Percentiles rank a stretch among this genome's conserved stretches.
phyloP scores from a whole-genome alignment of 1,140 invertebrate genomes.

The Hycleus cichorii region DNA sequence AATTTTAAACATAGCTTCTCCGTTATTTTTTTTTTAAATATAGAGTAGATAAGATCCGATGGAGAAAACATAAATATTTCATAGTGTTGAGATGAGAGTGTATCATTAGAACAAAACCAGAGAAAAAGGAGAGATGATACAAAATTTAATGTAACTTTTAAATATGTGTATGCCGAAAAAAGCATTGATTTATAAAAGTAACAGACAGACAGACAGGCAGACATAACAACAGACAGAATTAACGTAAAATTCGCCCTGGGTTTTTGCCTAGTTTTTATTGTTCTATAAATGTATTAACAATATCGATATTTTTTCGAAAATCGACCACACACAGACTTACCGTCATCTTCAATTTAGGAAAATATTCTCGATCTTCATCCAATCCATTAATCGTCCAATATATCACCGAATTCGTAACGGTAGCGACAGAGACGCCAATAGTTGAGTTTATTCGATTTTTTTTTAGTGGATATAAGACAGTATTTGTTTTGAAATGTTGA shows the following conservation, averaged over 20 bases:
- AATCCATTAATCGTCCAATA: too few relatives aligned
- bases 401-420: too few relatives aligned
- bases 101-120: conserved; percentile 19
- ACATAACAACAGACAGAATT: background rate
- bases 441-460: too few relatives aligned
- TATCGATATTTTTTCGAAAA: too few relatives aligned
- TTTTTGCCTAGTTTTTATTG: conserved; percentile 4
- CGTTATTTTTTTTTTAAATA: conserved; percentile 16
- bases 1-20: conserved; percentile 24
- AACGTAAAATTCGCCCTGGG: background rate
- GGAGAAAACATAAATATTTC: conserved; percentile 32
- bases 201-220: too few relatives aligned
- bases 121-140: background rate
- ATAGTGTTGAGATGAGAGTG: conserved; percentile 25
- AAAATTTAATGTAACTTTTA: conserved; percentile 3
- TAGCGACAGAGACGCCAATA: too few relatives aligned
- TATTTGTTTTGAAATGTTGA: too few relatives aligned
- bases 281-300: too few relatives aligned
- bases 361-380: too few relatives aligned
- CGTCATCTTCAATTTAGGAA: too few relatives aligned
- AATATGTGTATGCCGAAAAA: background rate
- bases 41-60: conserved; percentile 20
- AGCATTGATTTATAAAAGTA: background rate
- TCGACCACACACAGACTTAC: too few relatives aligned
- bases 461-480: too few relatives aligned